Percentiles rank a stretch among this genome's conserved stretches.
Evolutionary conservation across 2,888 invertebrate genomes (phyloP).

Genomic region (Alcis repandata): DNA sequence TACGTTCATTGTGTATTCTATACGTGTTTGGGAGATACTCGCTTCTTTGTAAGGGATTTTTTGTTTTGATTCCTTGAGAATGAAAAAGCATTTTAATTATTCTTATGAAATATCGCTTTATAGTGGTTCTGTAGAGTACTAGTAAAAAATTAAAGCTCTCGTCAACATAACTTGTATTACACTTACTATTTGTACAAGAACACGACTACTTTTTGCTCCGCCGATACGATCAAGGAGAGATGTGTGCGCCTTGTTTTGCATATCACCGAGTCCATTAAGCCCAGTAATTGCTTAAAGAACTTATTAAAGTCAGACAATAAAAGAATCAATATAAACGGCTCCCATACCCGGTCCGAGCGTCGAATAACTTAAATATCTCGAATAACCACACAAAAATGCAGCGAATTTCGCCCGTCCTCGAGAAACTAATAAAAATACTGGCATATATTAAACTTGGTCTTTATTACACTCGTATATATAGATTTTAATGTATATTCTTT

Average conservation of each 20-base stretch:
- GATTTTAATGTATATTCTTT: slow-evolving; percentile 46
- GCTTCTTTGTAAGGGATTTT: slow-evolving; percentile 38
- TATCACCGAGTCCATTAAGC: slow-evolving; percentile 34
- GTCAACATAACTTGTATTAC: not conserved
- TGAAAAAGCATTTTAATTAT: slow-evolving; percentile 33
- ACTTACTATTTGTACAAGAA: slow-evolving; percentile 4
- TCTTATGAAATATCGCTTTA: slow-evolving; percentile 22
- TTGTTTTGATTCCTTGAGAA: slow-evolving; percentile 29
- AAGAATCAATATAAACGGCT: slow-evolving; percentile 33
- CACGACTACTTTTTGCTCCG: slow-evolving; percentile 17
- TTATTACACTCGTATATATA: slow-evolving; percentile 44
- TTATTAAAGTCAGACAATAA: slow-evolving; percentile 40
- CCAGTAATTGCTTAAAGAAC: slow-evolving; percentile 34
- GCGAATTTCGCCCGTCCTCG: slow-evolving; percentile 33
- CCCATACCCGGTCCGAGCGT: slow-evolving; percentile 10
- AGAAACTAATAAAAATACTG: slow-evolving; percentile 41
- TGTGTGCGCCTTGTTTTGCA: slow-evolving; percentile 27
- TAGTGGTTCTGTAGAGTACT: not conserved
- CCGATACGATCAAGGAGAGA: slow-evolving; percentile 18
- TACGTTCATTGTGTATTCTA: slow-evolving; percentile 44
- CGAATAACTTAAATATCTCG: slow-evolving; percentile 24
- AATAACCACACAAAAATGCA: slow-evolving; percentile 42
- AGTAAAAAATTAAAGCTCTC: not conserved
- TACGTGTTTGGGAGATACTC: slow-evolving; percentile 32
- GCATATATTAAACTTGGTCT: slow-evolving; percentile 40